Conservation (phyloP, 2,113 vertebrate species). For the Psophia crepitans region DNA sequence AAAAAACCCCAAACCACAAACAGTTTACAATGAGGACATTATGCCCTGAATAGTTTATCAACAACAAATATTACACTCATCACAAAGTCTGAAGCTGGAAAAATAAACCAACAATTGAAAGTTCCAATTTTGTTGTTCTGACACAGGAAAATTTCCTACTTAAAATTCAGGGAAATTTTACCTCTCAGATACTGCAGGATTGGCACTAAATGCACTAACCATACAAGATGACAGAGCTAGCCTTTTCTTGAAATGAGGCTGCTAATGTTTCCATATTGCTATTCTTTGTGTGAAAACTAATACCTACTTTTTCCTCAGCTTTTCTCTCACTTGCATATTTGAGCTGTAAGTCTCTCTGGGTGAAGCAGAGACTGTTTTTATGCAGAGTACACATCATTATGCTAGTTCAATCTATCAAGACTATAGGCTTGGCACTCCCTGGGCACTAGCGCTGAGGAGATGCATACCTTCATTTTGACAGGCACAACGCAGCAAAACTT, state of each 20-base stretch:
- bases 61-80: not conserved
- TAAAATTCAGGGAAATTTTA: not conserved
- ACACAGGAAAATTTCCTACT: not conserved
- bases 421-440: not conserved
- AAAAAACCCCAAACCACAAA: too few species aligned
- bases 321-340: not conserved
- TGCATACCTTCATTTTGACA: not conserved
- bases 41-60: not conserved
- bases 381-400: not conserved
- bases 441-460: not conserved
- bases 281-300: not conserved
- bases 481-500: not conserved
- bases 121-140: not conserved
- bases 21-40: not conserved
- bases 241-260: not conserved
- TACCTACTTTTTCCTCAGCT: not conserved
- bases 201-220: not conserved
- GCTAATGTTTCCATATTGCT: not conserved
- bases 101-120: not conserved
- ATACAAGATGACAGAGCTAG: not conserved
- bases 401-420: not conserved
- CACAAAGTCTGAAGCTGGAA: not conserved
- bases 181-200: not conserved
- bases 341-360: not conserved
- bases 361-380: not conserved